Base-by-base conservation (phyloP, 2,797 vertebrate species). In the Sebastes trivittatus region DNA sequence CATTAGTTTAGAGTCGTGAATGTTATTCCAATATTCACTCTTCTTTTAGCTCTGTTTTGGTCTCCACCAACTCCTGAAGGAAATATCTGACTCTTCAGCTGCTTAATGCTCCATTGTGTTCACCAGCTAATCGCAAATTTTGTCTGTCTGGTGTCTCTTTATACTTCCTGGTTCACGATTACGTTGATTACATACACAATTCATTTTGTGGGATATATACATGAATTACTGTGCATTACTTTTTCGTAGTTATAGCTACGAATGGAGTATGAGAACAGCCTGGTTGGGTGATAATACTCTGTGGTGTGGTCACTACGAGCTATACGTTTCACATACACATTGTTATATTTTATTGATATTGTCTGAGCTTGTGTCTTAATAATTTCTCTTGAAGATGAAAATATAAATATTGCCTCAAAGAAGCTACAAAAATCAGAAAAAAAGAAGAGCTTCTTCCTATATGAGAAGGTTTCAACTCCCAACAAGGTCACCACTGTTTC, bases 401-500 rank as follows among this genome's bases (percentile, higher is more conserved):
- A 49, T 29, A 42, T 56, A 34, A 14, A 27, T 30, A 20, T n/a
- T 14, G 11, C 20, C 30, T 25, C 0, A 20, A 54, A 55, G 5
- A 73, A 23, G 18, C 36, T 36, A 16, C 6, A 34, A 32, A 13
- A 58, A 67, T 38, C 34, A 0, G 13, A 16, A 42, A 3, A 11
- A 22, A 22, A 38, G 7, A 20, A 25, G 25, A 32, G 62, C 3
- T 60, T 13, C 16, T 65, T 52, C 56, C 22, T 20, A 30, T 29
- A 22, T 11, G 10, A 52, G 20, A 62, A 59, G 14, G 56, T 69
- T 27, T 65, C 25, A 86, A 59, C 69, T 66, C 59, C 60, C 64
- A 65, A 42, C 58, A 59, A 85, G 83, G 87, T 87, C 79, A 73
- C 25, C 22, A 2, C 55, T 67, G 78, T 78, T 81, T 83, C 72